Percentiles rank a stretch among this genome's conserved stretches.
Conservation (phyloP, 1,140 invertebrate genomes). For the Pseudomyrmex flavicornis region DNA sequence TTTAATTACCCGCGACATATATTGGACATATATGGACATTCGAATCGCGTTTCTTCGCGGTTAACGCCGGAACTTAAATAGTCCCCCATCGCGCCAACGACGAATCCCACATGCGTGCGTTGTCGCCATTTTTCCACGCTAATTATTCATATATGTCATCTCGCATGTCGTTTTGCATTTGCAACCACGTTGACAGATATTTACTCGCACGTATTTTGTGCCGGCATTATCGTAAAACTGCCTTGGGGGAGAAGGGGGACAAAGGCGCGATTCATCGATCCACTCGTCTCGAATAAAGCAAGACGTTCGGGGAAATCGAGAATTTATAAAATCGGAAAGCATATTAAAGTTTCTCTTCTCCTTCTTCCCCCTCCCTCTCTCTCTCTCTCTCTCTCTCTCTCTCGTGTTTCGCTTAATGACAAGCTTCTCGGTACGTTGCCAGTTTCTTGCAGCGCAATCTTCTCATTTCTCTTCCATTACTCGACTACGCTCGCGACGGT, state of each 20-base stretch:
- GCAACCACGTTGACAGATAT: slow-evolving; percentile 34
- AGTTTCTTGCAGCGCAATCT: background rate
- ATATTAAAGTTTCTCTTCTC: background rate
- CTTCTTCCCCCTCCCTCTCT: too few species aligned
- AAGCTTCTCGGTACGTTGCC: background rate
- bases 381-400: too few species aligned
- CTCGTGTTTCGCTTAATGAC: slow-evolving; percentile 2
- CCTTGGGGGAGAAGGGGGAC: background rate
- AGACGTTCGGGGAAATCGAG: slow-evolving; percentile 1
- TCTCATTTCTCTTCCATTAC: slow-evolving; percentile 25
- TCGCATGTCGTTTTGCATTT: slow-evolving; percentile 26
- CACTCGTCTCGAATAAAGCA: slow-evolving; percentile 10
- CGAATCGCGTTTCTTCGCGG: slow-evolving; percentile 45
- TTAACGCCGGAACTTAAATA: slow-evolving; percentile 7
- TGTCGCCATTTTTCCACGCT: slow-evolving; percentile 51
- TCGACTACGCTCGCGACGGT: background rate
- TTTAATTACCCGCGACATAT: slow-evolving; percentile 74
- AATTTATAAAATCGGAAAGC: slow-evolving; percentile 19
- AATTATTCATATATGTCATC: slow-evolving; percentile 44
- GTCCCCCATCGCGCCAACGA: background rate
- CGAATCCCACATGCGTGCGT: background rate
- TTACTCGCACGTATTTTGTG: slow-evolving; percentile 34
- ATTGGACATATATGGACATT: slow-evolving; percentile 64
- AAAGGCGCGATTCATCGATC: slow-evolving; percentile 21
- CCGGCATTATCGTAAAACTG: slow-evolving; percentile 10